Base-by-base conservation (phyloP, 2,888 invertebrate genomes). In the Desoria tigrina region DNA sequence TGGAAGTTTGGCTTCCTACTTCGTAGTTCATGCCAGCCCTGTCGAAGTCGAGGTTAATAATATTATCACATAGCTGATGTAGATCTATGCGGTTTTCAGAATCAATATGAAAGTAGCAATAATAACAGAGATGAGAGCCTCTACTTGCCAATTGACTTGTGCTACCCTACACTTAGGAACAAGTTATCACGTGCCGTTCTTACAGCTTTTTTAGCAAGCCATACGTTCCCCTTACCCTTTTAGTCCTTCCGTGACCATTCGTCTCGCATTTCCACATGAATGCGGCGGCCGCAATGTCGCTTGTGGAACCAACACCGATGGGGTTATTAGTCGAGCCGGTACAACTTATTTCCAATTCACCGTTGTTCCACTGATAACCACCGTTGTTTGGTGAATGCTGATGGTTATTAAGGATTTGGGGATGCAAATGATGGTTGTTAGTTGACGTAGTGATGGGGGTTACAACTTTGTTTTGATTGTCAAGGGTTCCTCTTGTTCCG, bases 191-290 rank as follows among this genome's bases (percentile, higher is more conserved):
- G 32, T 32, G 32, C 32, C 6, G 32, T 32, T 32, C 4, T 11
- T 32, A 32, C 32, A 32, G 11, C 32, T 32, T 32, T 32, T 32
- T 32, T 32, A 32, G 6, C 4, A 32, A 32, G 32, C 32, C 32
- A n/a, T n/a, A n/a, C 32, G 6, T 11, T 32, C 32, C 32, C 32
- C 74, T 71, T 74, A 74, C 74, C 71, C 74, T 66, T 63, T 74
- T 74, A 18, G 70, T 69, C 64, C 68, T 69, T 61, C 70, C 73
- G 49, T 68, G 70, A 67, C 73, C 70, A 74, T 70, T 71, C 60
- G 70, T 70, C 39, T 69, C 68, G 60, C 70, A 68, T 60, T 74
- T 74, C 72, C 72, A 74, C 72, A 74, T 71, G 68, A 73, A 68
- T 60, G 73, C 69, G 42, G 74, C 69, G 59, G 71, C 72, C 61